Conservation (phyloP, 1,140 invertebrate genomes). For the Lineus longissimus region DNA sequence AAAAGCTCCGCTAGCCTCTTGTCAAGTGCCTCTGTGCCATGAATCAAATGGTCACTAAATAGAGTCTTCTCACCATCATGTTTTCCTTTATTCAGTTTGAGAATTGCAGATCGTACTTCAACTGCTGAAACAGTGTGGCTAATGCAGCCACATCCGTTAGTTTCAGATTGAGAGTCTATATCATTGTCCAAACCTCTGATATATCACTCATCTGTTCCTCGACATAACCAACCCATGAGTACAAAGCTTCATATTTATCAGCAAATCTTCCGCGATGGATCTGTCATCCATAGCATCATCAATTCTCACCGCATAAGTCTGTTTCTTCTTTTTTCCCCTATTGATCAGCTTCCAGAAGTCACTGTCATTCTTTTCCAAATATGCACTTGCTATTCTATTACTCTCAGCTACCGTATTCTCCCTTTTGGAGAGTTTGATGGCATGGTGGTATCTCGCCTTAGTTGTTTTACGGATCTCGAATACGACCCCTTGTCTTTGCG, state of each 20-base stretch:
- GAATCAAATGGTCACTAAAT: not conserved
- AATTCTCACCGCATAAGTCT: not conserved
- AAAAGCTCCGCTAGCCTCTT: not conserved
- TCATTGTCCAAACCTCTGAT: not conserved
- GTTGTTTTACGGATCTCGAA: not conserved
- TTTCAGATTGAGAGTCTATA: not conserved
- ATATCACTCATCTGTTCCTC: no score
- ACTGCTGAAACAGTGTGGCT: not conserved
- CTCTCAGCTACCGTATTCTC: not conserved
- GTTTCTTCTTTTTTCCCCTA: not conserved
- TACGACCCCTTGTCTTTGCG: not conserved
- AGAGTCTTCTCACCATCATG: not conserved
- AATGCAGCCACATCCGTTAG: not conserved
- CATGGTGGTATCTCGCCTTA: not conserved
- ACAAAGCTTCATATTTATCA: not conserved
- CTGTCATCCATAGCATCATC: not conserved
- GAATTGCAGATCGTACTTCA: not conserved
- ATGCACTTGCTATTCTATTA: not conserved
- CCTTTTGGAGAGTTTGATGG: not conserved
- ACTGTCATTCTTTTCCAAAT: not conserved
- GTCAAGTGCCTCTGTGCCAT: constrained; percentile 1
- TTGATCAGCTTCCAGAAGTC: not conserved
- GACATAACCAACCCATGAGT: no score
- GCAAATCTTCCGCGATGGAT: not conserved
- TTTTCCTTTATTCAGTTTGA: not conserved